Base-by-base conservation (phyloP, 1,140 invertebrate species). In the Belonocnema kinseyi region DNA sequence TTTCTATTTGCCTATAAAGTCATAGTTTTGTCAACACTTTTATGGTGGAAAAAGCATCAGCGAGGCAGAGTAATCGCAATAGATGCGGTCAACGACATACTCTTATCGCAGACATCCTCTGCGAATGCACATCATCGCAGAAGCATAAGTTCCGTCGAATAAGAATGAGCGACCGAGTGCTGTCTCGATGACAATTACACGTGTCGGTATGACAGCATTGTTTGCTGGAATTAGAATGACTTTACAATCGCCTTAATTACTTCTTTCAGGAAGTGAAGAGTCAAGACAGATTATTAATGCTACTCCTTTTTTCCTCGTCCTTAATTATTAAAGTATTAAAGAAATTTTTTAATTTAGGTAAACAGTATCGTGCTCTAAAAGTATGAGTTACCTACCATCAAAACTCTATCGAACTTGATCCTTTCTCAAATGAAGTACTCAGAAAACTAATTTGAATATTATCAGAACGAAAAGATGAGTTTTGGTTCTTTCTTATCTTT, bases 31-130 rank as follows among this genome's bases (percentile, higher is more conserved):
- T 21, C 3, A 52, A 73, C 21, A 33, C 16, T 26, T 17, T 73
- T 53, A 33, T 8, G 13, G 53, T 40, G n/a, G 14, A 54, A 54
- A 0, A 46, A 51, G 51, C 72, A 58, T 73, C 51, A 71, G 70
- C 26, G 75, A 72, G 77, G 74, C 80, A 53, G 75, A 74, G 58
- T 76, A 77, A 79, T 79, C 72, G 73, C 50, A 74, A 54, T 50
- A 72, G 58, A 74, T 82, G 83, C 83, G 86, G 86, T 87, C 85
- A 86, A 86, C 79, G 86, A 88, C 86, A 84, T 71, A 75, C 73
- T 80, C 72, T 83, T 86, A 88, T 88, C 86, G 76, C 74, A 72
- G 58, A 75, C 85, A 82, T 86, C 85, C 85, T 86, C 81, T 80
- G 80, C 77, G 50, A 72, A 79, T 54, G 71, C 77, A 66, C 26